Evolutionary conservation across 2,113 vertebrate species (phyloP).

Genomic region (Saimiri boliviensis): DNA sequence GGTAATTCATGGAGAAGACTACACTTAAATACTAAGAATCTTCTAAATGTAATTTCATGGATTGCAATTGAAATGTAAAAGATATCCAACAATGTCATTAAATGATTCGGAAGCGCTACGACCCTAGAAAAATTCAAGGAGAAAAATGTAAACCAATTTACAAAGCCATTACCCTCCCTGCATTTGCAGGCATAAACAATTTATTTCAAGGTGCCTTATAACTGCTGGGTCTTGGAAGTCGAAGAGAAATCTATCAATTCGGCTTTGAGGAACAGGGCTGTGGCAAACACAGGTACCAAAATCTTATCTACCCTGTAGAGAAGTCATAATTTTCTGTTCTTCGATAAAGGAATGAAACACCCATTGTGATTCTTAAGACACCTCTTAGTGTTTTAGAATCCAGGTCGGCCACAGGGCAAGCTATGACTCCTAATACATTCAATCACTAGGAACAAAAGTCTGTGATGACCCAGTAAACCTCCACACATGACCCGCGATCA

Average conservation of each 20-base stretch:
- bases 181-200: neutral
- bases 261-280: neutral
- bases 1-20: conserved; percentile 52
- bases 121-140: conserved; percentile 63
- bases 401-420: neutral
- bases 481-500: neutral
- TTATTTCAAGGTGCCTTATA: neutral
- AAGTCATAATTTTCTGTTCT: conserved; percentile 19
- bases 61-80: conserved; percentile 56
- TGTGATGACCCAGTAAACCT: neutral
- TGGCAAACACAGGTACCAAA: neutral
- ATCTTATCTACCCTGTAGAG: neutral
- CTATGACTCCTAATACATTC: neutral
- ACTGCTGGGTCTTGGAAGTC: neutral
- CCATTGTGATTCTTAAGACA: neutral
- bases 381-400: neutral
- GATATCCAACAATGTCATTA: conserved; percentile 40
- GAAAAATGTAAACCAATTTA: conserved; percentile 71
- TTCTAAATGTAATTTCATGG: conserved; percentile 63
- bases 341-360: conserved; percentile 7
- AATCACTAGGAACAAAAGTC: neutral
- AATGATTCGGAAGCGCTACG: conserved; percentile 57
- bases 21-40: conserved; percentile 64
- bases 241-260: neutral
- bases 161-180: conserved; percentile 3